phyloP scores from a whole-genome alignment of 1,140 invertebrate species.

The Elymnias hypermnestra region DNA sequence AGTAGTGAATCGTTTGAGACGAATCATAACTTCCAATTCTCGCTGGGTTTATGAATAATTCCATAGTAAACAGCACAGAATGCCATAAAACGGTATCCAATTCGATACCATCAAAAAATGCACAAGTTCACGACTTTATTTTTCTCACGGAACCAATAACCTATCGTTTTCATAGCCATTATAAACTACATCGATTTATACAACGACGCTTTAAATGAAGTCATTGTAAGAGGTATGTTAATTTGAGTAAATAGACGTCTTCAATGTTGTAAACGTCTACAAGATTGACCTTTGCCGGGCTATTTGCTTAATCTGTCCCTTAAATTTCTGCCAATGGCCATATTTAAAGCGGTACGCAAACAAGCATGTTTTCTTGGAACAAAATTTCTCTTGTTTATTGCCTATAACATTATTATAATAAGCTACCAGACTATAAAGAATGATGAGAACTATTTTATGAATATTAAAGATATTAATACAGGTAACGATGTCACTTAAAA shows the following conservation, averaged over 20 bases:
- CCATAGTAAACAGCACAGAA: constrained; percentile 23
- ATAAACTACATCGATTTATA: background rate
- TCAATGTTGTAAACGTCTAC: background rate
- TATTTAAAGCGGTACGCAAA: background rate
- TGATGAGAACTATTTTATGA: constrained; percentile 10
- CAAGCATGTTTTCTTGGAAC: background rate
- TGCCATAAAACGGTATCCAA: constrained; percentile 30
- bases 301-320: background rate
- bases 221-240: background rate
- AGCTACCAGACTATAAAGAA: constrained; percentile 12
- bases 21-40: constrained; percentile 36
- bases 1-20: constrained; percentile 34
- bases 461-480: constrained; percentile 9
- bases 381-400: constrained; percentile 6
- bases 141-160: constrained; percentile 32
- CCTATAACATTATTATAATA: constrained; percentile 11
- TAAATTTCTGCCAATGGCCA: background rate
- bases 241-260: background rate
- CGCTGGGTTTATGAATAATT: constrained; percentile 48
- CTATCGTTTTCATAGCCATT: background rate
- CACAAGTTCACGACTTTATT: constrained; percentile 32
- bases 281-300: background rate
- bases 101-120: constrained; percentile 25
- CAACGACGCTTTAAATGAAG: background rate
- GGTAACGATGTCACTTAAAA: background rate